Evolutionary conservation across 1,140 invertebrate species (phyloP), one percentile per base, ranked within the genome.

Genomic region (Zophobas morio): DNA sequence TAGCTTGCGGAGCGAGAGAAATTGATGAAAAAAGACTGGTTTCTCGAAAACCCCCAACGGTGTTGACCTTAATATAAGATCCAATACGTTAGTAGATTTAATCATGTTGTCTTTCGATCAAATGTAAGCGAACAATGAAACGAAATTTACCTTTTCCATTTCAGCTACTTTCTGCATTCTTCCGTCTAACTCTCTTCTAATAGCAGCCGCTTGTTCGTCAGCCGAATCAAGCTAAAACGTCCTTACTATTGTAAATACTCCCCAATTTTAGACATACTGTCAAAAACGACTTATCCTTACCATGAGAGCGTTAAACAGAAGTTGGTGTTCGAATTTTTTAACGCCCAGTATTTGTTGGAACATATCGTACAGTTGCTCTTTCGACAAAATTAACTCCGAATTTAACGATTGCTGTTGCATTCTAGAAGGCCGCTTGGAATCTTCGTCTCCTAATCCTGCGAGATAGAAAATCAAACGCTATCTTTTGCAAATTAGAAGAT

Each of bases 271-370:
- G 34, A 75, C 20, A 66, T 46, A 57, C 8, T 57, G 49, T 70
- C 42, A 35, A 51, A 20, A 6, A 20, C 6, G 4, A 51, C n/a
- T 51, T 20, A 20, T 57, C 8, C 79, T 81, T 88, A 98, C 96
- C 93, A 99, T 95, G 84, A 99, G 91, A 79, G 98, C 97, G 90
- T 99, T 99, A 89, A 98, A 99, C 57, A 99, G 91, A 83, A 99
- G 93, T 88, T 99, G 98, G 88, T 99, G 99, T 88, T 99, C 98
- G 88, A 99, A 99, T 88, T 99, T 99, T 90, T 99, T 99, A 6
- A 99, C 95, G 53, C 94, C 94, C 76, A 99, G 89, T 81, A 99
- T 99, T 88, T 99, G 98, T 87, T 99, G 99, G 88, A 99, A 99
- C 96, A 99, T 99, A 88, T 99, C 98, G 88, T 99, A 99, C 0